Evolutionary conservation across 2,888 invertebrate genomes (phyloP).

Genomic region (Oligia latruncula): DNA sequence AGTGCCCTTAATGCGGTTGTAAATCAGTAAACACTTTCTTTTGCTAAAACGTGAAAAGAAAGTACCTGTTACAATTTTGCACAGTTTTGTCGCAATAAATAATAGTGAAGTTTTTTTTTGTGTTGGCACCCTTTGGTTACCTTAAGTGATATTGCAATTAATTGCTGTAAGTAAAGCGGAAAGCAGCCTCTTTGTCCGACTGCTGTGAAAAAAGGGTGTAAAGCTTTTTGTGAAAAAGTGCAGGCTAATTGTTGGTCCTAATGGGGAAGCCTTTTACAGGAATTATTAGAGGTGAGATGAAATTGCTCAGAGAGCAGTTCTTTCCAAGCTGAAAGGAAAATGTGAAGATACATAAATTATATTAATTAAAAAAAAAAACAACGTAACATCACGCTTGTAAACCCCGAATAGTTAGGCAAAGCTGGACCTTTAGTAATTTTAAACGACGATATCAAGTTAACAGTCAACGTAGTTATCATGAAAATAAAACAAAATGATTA

Average conservation of each 20-base stretch:
- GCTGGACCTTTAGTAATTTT: background rate
- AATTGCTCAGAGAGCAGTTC: background rate
- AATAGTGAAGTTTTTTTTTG: conserved; percentile 50
- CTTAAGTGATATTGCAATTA: conserved; percentile 63
- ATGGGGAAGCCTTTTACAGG: background rate
- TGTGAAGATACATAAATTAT: background rate
- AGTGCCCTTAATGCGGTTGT: conserved; percentile 79
- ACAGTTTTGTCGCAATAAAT: conserved; percentile 68
- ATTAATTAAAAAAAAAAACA: no score
- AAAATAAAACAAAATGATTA: background rate
- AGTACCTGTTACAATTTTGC: conserved; percentile 85
- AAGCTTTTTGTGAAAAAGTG: conserved; percentile 19
- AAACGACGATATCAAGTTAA: background rate
- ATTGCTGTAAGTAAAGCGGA: conserved; percentile 51
- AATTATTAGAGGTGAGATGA: background rate
- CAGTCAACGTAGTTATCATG: background rate
- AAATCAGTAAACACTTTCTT: conserved; percentile 86
- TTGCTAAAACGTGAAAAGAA: conserved; percentile 72
- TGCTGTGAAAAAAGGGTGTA: conserved; percentile 12
- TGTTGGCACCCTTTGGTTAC: conserved; percentile 61
- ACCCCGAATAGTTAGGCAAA: background rate
- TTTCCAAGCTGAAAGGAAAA: background rate
- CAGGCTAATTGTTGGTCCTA: conserved; percentile 2
- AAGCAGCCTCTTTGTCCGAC: conserved; percentile 35
- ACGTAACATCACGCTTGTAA: background rate